Base-by-base conservation (phyloP, 2,888 invertebrate genomes). In the Chrysina gloriosa region DNA sequence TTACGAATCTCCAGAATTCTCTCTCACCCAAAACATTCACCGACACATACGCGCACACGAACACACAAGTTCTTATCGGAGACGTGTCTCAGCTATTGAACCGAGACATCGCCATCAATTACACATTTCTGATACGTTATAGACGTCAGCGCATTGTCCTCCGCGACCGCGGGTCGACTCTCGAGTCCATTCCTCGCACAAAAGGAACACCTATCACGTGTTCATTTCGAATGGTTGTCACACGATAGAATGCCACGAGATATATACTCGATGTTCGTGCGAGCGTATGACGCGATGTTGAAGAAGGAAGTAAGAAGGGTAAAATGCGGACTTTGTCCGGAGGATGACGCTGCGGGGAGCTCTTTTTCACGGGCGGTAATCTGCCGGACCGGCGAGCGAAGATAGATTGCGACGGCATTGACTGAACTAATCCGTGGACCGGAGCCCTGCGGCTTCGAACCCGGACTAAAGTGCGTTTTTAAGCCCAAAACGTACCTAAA, bases 401-500 rank as follows among this genome's bases (percentile, higher is more conserved):
- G 81, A 81, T 81, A 79, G 79, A 81, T 81, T 79, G 79, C 80
- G 75, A 72, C 75, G 77, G 77, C 76, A 80, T 80, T 79, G 79
- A 81, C 78, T 77, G 79, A 75, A 77, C 79, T 80, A 81, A 81
- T 80, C 79, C 79, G n/a, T n/a, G n/a, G n/a, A n/a, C n/a, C n/a
- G n/a, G n/a, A n/a, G n/a, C n/a, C n/a, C n/a, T n/a, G n/a, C n/a
- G n/a, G n/a, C n/a, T n/a, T n/a, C n/a, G n/a, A n/a, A n/a, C n/a
- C n/a, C n/a, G n/a, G n/a, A n/a, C n/a, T n/a, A n/a, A n/a, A n/a
- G n/a, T n/a, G n/a, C n/a, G n/a, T n/a, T n/a, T n/a, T n/a, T n/a
- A n/a, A n/a, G n/a, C n/a, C n/a, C n/a, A n/a, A n/a, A n/a, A n/a
- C n/a, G n/a, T n/a, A n/a, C n/a, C n/a, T n/a, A n/a, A n/a, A n/a